Evolutionary conservation across 1,140 invertebrate species (phyloP), one percentile per base, ranked within the genome.

Genomic region (Sweltsa coloradensis): DNA sequence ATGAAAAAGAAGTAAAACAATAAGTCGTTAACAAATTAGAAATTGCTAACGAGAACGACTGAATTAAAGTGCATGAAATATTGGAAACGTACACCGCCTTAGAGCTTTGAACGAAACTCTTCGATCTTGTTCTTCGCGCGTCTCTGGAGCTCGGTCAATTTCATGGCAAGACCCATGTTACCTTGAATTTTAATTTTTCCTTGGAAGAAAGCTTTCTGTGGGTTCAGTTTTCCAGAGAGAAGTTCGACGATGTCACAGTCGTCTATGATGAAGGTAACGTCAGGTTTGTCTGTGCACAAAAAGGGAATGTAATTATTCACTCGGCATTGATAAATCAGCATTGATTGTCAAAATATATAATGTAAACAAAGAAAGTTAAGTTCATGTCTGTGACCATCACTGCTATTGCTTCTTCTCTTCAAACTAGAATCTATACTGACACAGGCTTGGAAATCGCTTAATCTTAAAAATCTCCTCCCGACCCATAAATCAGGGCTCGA

Each of bases 171-270:
- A 0, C 86, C 91, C 83, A 97, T 94, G 59, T 97, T 97, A 34
- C 94, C 95, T 63, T 92, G 83, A 41, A 95, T 83, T 67, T 94
- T 94, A 14, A 97, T 76, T 65, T 96, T 96, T 16, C 92, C 93
- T 69, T 96, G 90, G 76, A 97, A 96, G 65, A 97, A 98, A 5
- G 94, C 94, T 68, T 95, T 91, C 61, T 96, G 91, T 1, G 91
- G 88, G 61, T 94, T 90, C 26, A 96, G 66, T 67, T 91, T 89
- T 14, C 92, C 91, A 2, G 80, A 78, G 55, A 96, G 82, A 48
- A 96, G 73, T 54, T 92, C 86, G 0, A 81, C 67, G 0, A 96
- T 75, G 63, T 96, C 90, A 3, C 77, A 76, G 60, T 95, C 91
- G 56, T 76, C 83, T 51, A 95, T 82, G 2, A 78, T 85, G 51